These are phyloP conservation scores for Dinocampus coccinellae DNA, from an alignment of 2,888 invertebrate genomes.

Conservation along the genomic window DNA sequence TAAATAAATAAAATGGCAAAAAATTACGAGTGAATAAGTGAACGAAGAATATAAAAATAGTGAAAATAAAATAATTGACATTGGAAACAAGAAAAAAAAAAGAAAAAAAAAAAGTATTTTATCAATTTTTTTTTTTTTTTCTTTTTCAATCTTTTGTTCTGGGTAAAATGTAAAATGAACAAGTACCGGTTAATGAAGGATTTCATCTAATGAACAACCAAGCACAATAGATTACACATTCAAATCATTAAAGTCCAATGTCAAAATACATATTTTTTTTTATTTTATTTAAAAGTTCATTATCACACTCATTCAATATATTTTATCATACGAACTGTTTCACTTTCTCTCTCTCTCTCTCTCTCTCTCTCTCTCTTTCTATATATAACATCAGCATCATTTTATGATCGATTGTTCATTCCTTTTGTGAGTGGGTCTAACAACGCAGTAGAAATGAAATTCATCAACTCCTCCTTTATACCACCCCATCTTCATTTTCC, in stretches of 20 bases:
- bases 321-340: not conserved
- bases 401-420: slow-evolving; percentile 28
- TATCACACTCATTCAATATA: not conserved
- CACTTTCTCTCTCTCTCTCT: slow-evolving; percentile 9
- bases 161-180: no score
- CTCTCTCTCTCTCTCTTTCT: slow-evolving; percentile 9
- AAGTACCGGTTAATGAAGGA: slow-evolving; percentile 59
- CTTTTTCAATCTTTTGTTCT: no score
- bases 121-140: not conserved
- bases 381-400: not conserved
- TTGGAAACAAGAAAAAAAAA: no score
- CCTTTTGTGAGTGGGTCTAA: slow-evolving; percentile 23
- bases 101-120: no score
- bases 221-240: slow-evolving; percentile 31
- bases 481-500: not conserved
- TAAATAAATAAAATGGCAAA: no score
- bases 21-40: slow-evolving; percentile 39
- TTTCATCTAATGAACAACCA: slow-evolving; percentile 56
- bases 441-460: slow-evolving; percentile 5
- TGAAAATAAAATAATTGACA: slow-evolving; percentile 11
- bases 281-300: slow-evolving; percentile 8
- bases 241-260: slow-evolving; percentile 16
- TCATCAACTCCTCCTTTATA: not conserved
- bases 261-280: no score
- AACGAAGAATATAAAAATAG: slow-evolving; percentile 1